Conservation (phyloP, 2,797 vertebrate species). For the Podarcis lilfordi region DNA sequence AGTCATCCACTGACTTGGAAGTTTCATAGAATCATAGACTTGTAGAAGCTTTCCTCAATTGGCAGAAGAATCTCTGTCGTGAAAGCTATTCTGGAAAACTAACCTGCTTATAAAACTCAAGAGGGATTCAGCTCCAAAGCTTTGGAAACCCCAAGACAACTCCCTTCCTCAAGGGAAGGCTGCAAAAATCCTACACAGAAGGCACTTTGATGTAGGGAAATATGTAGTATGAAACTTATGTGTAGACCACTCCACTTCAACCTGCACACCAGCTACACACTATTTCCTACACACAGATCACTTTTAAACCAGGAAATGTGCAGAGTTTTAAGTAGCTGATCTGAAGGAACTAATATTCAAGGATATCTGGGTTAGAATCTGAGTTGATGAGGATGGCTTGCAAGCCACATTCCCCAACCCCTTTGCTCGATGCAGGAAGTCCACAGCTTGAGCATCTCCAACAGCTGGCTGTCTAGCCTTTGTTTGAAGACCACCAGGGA, state of each 20-base stretch:
- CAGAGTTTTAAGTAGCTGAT: neutral
- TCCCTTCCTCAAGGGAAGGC: neutral
- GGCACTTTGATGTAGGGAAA: neutral
- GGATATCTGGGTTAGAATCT: neutral
- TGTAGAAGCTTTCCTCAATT: neutral
- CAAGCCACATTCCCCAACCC: too few relatives aligned
- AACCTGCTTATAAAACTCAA: neutral
- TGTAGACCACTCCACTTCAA: neutral
- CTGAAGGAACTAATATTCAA: neutral
- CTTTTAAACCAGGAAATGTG: neutral
- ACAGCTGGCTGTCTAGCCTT: too few relatives aligned
- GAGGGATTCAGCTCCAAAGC: neutral
- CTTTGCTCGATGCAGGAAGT: too few relatives aligned
- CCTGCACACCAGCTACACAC: neutral
- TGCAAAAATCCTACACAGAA: neutral
- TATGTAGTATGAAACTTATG: neutral
- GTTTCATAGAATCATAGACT: too few relatives aligned
- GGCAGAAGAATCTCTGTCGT: neutral
- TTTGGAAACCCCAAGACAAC: neutral
- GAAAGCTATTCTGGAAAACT: neutral
- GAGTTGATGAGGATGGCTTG: too few relatives aligned
- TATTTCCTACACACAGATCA: neutral
- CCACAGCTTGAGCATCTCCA: too few relatives aligned
- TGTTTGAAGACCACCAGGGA: too few relatives aligned
- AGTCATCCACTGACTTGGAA: neutral